These are phyloP conservation scores for Myodes glareolus DNA, from an alignment of 2,113 vertebrate genomes.

Conservation along the genomic window DNA sequence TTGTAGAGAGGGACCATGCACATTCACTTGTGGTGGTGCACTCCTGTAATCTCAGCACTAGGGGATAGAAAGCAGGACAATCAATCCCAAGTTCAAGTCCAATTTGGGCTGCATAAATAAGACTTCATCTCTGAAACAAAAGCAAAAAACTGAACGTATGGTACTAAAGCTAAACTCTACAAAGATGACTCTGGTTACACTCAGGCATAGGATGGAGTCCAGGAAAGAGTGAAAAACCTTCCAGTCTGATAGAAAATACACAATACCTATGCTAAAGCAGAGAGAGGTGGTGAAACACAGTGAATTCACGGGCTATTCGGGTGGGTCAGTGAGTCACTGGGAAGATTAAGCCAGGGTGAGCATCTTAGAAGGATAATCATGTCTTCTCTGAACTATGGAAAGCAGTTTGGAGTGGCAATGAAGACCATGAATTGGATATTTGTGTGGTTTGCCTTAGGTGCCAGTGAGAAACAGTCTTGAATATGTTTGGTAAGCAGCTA, in stretches of 20 bases:
- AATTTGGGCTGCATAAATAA: not conserved
- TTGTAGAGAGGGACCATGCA: not conserved
- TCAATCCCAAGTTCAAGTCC: not conserved
- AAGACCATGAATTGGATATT: not conserved
- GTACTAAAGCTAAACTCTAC: not conserved
- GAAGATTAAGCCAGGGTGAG: not conserved
- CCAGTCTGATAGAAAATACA: not conserved
- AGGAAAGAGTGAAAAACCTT: not conserved
- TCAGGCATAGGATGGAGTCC: not conserved
- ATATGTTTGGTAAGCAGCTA: not conserved
- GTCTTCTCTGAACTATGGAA: not conserved
- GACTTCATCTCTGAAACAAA: not conserved
- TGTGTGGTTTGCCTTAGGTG: not conserved
- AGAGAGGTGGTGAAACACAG: not conserved
- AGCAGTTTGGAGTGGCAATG: not conserved
- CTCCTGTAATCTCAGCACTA: not conserved
- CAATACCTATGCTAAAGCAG: not conserved
- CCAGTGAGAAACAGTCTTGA: not conserved
- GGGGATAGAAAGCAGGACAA: not conserved
- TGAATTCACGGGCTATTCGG: not conserved
- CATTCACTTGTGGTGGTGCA: not conserved
- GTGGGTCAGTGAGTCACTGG: not conserved
- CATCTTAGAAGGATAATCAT: not conserved
- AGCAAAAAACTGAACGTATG: not conserved
- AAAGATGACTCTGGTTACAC: not conserved